Base-by-base conservation (phyloP, 92 coral and sea anemone species). In the Porites lobata region DNA sequence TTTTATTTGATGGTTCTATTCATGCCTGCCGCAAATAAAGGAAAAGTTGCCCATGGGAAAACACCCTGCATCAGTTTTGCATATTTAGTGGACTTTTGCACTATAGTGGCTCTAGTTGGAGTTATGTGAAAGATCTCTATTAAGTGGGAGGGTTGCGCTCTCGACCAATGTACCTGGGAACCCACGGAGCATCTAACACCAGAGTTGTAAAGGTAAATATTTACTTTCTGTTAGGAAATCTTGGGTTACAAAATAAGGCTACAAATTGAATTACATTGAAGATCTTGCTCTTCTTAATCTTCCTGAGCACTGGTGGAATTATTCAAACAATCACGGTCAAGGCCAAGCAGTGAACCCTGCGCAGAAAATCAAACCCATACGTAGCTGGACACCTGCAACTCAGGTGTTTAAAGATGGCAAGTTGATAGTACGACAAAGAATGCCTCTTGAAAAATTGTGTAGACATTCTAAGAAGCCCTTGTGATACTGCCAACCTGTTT, bases 221-320 rank as follows among this genome's bases (percentile, higher is more conserved):
- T 22, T 22, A 22, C 24, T 22, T 22, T 22, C 24, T 22, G 24
- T 22, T 22, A 22, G 24, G 24, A 22, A 22, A 22, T 22, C 24
- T 22, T 22, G 24, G 24, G 24, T 22, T 22, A 22, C 24, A 22
- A 22, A 22, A 22, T 22, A 65, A 52, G 92, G 96, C 15, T 87
- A 87, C 76, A 75, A 58, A 9, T 77, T 93, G 61, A 90, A 93
- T 43, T 11, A 64, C 15, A 76, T 79, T 71, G 83, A 69, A 76
- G 94, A 91, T 61, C 85, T 93, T 52, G 52, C 61, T 21, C 68
- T 84, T 15, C 84, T 90, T 47, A 20, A 87, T 9, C 91, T 87
- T 56, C 88, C 92, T 19, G 50, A 63, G 3, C 65, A 86, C 77
- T 86, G 93, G 91, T 78, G 80, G 75, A 90, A 90, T 24, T 76